Base-by-base conservation (phyloP, 1,140 invertebrate genomes). In the Atta texana region DNA sequence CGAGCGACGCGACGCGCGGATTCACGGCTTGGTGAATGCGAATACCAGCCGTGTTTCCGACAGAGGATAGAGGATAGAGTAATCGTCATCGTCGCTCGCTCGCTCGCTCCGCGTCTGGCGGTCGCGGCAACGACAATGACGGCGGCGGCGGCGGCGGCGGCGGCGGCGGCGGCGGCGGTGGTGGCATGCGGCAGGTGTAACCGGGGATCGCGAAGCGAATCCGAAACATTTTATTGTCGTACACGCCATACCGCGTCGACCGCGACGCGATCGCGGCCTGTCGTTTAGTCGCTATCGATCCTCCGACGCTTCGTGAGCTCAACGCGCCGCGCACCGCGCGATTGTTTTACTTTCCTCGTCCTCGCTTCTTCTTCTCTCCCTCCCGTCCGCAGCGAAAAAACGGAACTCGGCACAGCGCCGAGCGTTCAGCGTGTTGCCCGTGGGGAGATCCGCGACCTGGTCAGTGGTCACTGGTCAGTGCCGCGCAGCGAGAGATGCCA, bases 11-110 rank as follows among this genome's bases (percentile, higher is more conserved):
- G 31, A 39, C 75, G 57, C 64, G 75, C 90, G 91, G 91, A 92
- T 92, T 91, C 84, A 91, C 91, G 91, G 91, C 12, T 82, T 81
- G 91, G 84, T 92, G 91, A 91, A 86, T 88, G 91, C 87, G 87
- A 76, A 39, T 34, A 81, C 82, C 76, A 68, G 66, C n/a, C 39
- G 77, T 61, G 89, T 91, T 24, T 88, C 89, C 77, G 39, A 75
- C 78, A 71, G 90, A 71, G 90, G 90, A 88, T 90, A 49, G 28
- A 31, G 90, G 90, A 88, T 90, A 49, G 69, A 87, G 78, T 75
- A 85, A 90, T 90, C 68, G 89, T 72, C 59, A 81, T 90, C 34
- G 44, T 80, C 76, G 39, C 21, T 61, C 76, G 85, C 82, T 55
- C 49, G 75, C 55, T 87, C 78, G 71, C 64, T 59, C 81, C 76